Base-by-base conservation (phyloP, 64 coral and sea anemone species). In the Pachyseris speciosa region DNA sequence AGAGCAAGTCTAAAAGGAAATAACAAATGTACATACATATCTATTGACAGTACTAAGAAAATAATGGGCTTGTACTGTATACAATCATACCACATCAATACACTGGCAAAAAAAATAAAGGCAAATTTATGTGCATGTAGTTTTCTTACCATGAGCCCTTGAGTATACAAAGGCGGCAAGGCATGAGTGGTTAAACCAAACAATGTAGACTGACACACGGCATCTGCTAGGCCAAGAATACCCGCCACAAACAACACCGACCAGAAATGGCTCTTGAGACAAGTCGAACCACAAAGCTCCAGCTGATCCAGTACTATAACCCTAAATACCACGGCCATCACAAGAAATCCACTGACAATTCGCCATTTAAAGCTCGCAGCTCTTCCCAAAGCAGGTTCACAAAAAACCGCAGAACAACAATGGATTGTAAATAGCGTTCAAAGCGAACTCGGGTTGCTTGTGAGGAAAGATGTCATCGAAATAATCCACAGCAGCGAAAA, bases 131-230 rank as follows among this genome's bases (percentile, higher is more conserved):
- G n/a, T n/a, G n/a, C n/a, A 17, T 17, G 12, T 12, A 42, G 7
- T 57, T 29, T 10, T 27, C 91, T 69, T 93, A 96, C 94, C 94
- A 96, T 96, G 17, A 96, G 75, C 61, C 94, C 94, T 50, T 96
- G 94, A 28, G 94, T 96, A 64, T 93, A 96, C 70, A 96, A 84
- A 4, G 94, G 94, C 37, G 94, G 94, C 39, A 96, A 75, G 5
- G 92, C 95, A 61, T 96, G 95, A 75, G 86, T 96, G 20, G 95
- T 96, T 7, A 96, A 69, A 20, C 95, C 95, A 90, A 96, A 96
- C 33, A 96, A 84, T 4, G 95, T 96, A 9, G 95, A 96, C 49
- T 96, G 95, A 43, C 95, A 96, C 20, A 96, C 90, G 17, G 95
- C 91, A 80, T 96, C 92, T 37, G 90, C 95, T 36, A 96, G 39